phyloP scores from a whole-genome alignment of 2,888 invertebrate species.

The Sesamia inferens region DNA sequence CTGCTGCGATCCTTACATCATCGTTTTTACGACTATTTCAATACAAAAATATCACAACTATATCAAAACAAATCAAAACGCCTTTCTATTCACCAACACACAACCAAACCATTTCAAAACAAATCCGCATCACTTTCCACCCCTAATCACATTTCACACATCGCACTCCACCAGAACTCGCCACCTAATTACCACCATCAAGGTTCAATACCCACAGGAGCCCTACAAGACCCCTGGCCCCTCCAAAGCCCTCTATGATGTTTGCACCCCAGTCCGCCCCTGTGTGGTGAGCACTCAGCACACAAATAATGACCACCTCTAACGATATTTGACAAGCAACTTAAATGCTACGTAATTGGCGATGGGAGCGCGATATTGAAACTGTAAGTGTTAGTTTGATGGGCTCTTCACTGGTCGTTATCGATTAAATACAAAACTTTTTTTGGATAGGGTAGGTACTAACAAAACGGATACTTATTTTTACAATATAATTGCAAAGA shows the following conservation, averaged over 20 bases:
- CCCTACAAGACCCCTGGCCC: slow-evolving; percentile 34
- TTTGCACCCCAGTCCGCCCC: slow-evolving; percentile 53
- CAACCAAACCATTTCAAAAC: slow-evolving; percentile 18
- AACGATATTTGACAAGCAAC: slow-evolving; percentile 70
- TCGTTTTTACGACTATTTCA: background rate
- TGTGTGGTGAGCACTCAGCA: slow-evolving; percentile 68
- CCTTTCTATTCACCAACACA: background rate
- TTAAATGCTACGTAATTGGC: slow-evolving; percentile 58
- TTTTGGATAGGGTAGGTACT: background rate
- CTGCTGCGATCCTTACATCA: background rate
- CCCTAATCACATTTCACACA: slow-evolving; percentile 31
- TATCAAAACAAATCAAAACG: background rate
- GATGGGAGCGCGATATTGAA: slow-evolving; percentile 33
- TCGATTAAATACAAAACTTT: background rate
- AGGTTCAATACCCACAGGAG: slow-evolving; percentile 50
- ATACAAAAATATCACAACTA: background rate
- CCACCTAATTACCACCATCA: slow-evolving; percentile 55
- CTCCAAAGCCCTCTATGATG: slow-evolving; percentile 24
- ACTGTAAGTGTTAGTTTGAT: slow-evolving; percentile 16
- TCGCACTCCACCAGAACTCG: slow-evolving; percentile 25
- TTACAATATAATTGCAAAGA: background rate
- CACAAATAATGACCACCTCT: slow-evolving; percentile 74
- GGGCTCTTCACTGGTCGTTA: background rate
- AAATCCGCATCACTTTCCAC: slow-evolving; percentile 30
- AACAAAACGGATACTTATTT: background rate